Base-by-base conservation (phyloP, 2,113 vertebrate species). In the Oenanthe oenanthe region DNA sequence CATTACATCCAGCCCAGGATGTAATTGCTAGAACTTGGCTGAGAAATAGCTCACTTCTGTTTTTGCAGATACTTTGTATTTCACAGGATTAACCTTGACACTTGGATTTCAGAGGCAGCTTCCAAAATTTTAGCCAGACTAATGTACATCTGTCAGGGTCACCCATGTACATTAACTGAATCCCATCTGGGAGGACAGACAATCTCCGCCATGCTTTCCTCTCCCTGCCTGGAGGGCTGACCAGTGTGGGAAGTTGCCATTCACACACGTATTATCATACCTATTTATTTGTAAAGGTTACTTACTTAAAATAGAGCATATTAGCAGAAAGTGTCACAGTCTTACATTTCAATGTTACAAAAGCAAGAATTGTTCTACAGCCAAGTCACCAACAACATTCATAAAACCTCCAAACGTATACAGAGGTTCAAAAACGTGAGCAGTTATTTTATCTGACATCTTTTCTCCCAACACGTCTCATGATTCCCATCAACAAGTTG, bases 241-340 rank as follows among this genome's bases (percentile, higher is more conserved):
- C 97, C 94, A 96, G 88, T 95, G 95, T 95, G 92, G 86, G 93
- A 96, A 97, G 95, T 12, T 97, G 93, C 89, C 87, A 95, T 97
- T 97, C 97, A 88, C 88, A 90, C 68, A 88, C 40, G 61, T 92
- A 89, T 90, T 86, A 95, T 74, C 31, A 70, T 85, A 76, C 66
- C 22, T 70, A 65, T 47, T 96, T 97, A 94, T 96, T 97, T 96
- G 78, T 96, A 96, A 95, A 93, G 74, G 77, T 97, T 92, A 95
- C 88, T 81, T 94, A 87, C 87, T 81, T 94, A 87, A 97, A 80
- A 81, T 77, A 67, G 65, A 95, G 76, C 28, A 14, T 61, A 89
- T 92, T 89, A 94, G 77, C 88, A 97, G 93, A 94, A 95, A 61
- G 51, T 83, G 81, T 89, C 88, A 96, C 5, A 68, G 85, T 71